phyloP scores from a whole-genome alignment of 92 coral and sea anemone species.

The Phenganax stokvisi region DNA sequence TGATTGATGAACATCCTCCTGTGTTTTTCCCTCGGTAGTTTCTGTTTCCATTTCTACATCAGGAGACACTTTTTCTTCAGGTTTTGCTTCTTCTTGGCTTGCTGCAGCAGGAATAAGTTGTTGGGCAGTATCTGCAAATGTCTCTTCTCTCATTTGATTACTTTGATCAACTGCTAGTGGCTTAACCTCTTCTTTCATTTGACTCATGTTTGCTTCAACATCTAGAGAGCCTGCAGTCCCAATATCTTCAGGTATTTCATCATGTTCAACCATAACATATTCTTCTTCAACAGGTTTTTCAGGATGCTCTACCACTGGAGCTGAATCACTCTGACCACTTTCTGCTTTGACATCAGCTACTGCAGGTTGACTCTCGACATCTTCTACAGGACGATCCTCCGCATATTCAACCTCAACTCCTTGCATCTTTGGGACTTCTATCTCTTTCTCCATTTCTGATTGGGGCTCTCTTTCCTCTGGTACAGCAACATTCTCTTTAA shows the following conservation, averaged over 20 bases:
- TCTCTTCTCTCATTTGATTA: neutral
- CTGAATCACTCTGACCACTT: slow-evolving; percentile 14
- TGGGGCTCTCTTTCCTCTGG: neutral
- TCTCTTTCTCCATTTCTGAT: neutral
- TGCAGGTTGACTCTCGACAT: neutral
- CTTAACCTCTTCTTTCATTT: neutral
- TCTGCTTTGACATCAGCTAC: slow-evolving; percentile 31
- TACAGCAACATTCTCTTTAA: neutral
- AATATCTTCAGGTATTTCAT: neutral
- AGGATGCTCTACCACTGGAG: neutral
- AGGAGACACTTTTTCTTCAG: neutral
- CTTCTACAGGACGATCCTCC: neutral
- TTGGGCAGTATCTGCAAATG: neutral
- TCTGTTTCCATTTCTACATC: neutral
- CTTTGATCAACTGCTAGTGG: neutral
- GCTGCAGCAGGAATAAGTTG: neutral
- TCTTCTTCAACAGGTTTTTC: neutral
- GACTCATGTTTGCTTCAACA: neutral
- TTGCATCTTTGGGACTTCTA: neutral
- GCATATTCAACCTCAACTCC: neutral
- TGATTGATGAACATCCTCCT: neutral
- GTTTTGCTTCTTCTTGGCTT: neutral
- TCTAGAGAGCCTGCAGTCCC: neutral
- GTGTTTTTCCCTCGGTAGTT: neutral
- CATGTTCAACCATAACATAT: slow-evolving; percentile 3